Conservation (phyloP, 92 coral and sea anemone genomes). For the Porites rus region DNA sequence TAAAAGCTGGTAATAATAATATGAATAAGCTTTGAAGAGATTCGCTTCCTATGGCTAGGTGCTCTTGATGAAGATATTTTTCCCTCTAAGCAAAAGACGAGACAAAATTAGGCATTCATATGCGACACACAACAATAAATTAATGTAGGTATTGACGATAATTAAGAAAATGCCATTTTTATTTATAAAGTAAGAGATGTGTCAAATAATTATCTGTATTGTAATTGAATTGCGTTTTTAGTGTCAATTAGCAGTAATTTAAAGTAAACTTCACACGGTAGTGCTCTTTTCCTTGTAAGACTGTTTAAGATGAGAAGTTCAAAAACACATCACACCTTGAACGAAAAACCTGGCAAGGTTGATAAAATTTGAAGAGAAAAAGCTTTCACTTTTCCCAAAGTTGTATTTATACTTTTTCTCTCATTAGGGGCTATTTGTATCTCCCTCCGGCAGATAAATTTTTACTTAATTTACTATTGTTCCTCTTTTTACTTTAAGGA, state of each 20-base stretch:
- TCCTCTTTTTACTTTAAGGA: neutral
- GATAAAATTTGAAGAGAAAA: neutral
- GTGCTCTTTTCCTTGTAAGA: neutral
- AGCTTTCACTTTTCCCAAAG: neutral
- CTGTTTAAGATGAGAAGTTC: too few relatives aligned
- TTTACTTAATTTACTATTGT: conserved; percentile 6
- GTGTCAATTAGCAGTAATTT: conserved; percentile 23
- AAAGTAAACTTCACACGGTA: conserved; percentile 5
- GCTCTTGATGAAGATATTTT: conserved; percentile 29
- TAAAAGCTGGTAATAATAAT: neutral
- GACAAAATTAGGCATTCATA: neutral
- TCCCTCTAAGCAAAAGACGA: conserved; percentile 20
- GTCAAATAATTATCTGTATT: neutral
- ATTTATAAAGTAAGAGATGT: neutral
- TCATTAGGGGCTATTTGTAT: conserved; percentile 1
- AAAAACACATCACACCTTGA: too few relatives aligned
- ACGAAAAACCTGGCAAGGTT: neutral
- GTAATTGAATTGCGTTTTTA: conserved; percentile 13
- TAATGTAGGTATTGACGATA: neutral
- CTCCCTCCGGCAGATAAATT: conserved; percentile 1
- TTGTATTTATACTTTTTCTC: neutral
- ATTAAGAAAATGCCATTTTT: neutral
- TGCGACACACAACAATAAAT: neutral
- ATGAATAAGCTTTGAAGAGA: neutral
- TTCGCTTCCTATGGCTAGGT: conserved; percentile 1